A percentile compares a stretch with the other conserved stretches of the same genome.
These are phyloP conservation scores for Pelochelys cantorii DNA, from an alignment of 2,797 vertebrate genomes.

Conservation along the genomic window DNA sequence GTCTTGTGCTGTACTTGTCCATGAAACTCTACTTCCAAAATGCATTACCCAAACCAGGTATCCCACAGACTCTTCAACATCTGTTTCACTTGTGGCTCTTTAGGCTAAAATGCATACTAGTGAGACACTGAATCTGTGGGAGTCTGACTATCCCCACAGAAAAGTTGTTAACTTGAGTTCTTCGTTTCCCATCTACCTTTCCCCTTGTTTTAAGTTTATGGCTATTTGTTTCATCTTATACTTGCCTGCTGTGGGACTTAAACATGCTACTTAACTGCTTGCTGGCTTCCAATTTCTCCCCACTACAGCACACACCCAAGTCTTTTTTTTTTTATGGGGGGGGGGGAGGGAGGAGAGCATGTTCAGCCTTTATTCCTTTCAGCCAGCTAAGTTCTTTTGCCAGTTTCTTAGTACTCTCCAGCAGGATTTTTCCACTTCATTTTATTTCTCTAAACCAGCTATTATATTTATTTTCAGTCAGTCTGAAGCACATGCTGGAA, in stretches of 20 bases:
- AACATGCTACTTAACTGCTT: not conserved
- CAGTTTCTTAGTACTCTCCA: not conserved
- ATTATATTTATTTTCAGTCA: not conserved
- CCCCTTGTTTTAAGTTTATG: not conserved
- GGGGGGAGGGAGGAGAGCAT: not conserved
- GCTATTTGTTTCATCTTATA: not conserved
- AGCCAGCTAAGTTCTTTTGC: not conserved
- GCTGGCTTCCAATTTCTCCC: not conserved
- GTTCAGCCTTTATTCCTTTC: conserved; percentile 29
- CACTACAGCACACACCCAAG: not conserved
- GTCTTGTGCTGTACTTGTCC: not conserved
- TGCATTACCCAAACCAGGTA: not conserved
- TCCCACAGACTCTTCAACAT: not conserved
- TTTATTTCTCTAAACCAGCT: not conserved
- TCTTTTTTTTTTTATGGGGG: conserved; percentile 14
- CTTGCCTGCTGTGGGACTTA: conserved; percentile 4
- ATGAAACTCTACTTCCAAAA: not conserved
- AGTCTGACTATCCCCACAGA: not conserved
- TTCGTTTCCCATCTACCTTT: not conserved
- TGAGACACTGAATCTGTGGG: not conserved
- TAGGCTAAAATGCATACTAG: not conserved
- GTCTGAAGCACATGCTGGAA: not conserved
- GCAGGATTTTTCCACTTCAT: not conserved
- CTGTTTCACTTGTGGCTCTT: not conserved
- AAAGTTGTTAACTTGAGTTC: not conserved